Evolutionary conservation across 2,888 invertebrate species (phyloP), one percentile per base, ranked within the genome.

Genomic region (Teleogryllus oceanicus): DNA sequence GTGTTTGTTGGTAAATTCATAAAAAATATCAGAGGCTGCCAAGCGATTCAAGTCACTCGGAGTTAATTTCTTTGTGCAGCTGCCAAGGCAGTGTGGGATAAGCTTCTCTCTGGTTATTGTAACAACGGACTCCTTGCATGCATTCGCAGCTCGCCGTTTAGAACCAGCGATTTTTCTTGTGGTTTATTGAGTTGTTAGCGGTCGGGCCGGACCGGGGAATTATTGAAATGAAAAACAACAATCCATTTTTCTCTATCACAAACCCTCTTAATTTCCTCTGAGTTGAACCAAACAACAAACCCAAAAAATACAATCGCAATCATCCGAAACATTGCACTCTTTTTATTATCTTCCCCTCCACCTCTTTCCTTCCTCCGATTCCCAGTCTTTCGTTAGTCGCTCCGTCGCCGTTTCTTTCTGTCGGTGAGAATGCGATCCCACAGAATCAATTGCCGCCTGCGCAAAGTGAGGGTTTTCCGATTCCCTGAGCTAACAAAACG

Each of bases 161-260:
- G 37, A 37, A 8, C 37, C 62, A 62, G n/a, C n/a, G 62, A 62
- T 62, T 62, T n/a, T 62, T 62, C 62, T 62, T 62, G 62, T 62
- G 62, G n/a, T 62, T 62, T 62, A n/a, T n/a, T 62, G n/a, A n/a
- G n/a, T 62, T 62, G 62, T 62, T 62, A 62, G 62, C 62, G 62
- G 62, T 62, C n/a, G 62, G 13, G 62, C 62, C n/a, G 62, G 16
- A 62, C n/a, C 62, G n/a, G 13, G 62, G 13, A 18, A 62, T 62
- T 62, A 62, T n/a, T 62, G 62, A n/a, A 62, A 62, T 37, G 62
- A 18, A 62, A 62, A 62, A 62, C 62, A 62, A 62, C 62, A 13
- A 62, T 37, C 62, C 62, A n/a, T 62, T 62, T 62, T 37, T 37
- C 37, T 37, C 37, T 37, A 37, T 37, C 37, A 37, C 37, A 37